Base-by-base conservation (phyloP, 1,140 invertebrate genomes). In the Sitobion miscanthi region DNA sequence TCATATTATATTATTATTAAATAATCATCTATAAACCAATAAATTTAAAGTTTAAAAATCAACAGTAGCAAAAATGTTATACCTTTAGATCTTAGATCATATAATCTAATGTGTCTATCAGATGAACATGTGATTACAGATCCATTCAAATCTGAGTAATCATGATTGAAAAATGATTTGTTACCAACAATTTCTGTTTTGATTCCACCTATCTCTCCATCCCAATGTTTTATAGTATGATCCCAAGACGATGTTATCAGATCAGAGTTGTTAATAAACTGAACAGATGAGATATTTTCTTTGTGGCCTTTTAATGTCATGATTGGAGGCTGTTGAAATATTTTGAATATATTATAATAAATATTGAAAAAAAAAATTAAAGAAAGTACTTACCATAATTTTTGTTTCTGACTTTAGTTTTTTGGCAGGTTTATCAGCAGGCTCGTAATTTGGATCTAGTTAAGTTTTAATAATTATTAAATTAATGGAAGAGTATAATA, bases 221-320 rank as follows among this genome's bases (percentile, higher is more conserved):
- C 99, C 99, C 99, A 99, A 8, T 99, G 94, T 95, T 98, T 97
- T 21, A 99, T 95, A 1, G 98, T 98, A 94, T 99, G 99, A 96
- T 99, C 99, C 98, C 99, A 99, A 0, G 98, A 98, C 4, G 97
- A 98, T 0, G 98, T 98, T 25, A 98, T 96, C 5, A 99, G 95
- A 93, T 97, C 97, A 82, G 96, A 95, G 91, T 96, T 96, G 94
- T 97, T 97, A 93, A 97, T 96, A 98, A 99, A 99, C 85, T 97
- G 96, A 1, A 98, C 96, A 1, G 97, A 96, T 17, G 98, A 98
- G 17, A 99, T 96, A 38, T 97, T 97, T 95, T 99, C 99, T 94
- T 97, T 97, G 95, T 99, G 99, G 1, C 99, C 98, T 95, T 97
- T 97, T 93, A 99, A 95, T 25, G 99, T 99, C 94, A 98, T 96